These are phyloP conservation scores for Calephelis virginiensis DNA, from an alignment of 1,140 invertebrate species.

Conservation along the genomic window DNA sequence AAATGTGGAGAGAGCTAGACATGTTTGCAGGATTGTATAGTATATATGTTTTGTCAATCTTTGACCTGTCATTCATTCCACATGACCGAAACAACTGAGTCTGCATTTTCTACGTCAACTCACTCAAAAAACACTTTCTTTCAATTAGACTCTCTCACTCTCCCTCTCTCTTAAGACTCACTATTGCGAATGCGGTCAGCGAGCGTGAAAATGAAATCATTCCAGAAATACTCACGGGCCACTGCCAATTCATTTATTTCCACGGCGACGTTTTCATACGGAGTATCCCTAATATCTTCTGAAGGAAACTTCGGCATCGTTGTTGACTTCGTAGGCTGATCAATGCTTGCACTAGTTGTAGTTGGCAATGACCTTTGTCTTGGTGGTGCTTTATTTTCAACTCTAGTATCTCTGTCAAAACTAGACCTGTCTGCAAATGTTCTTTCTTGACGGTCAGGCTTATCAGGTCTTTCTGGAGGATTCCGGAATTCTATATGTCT, in stretches of 20 bases:
- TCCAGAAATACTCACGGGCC: constrained; percentile 48
- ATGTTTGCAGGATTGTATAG: too few relatives aligned
- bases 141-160: too few relatives aligned
- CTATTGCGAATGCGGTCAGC: too few relatives aligned
- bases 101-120: too few relatives aligned
- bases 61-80: too few relatives aligned
- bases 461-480: constrained; percentile 57
- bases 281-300: constrained; percentile 59
- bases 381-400: constrained; percentile 54
- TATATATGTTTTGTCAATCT: too few relatives aligned
- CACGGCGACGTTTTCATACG: constrained; percentile 70
- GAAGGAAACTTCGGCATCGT: constrained; percentile 71
- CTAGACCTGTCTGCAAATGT: constrained; percentile 39
- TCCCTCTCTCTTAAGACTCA: too few relatives aligned
- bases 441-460: constrained; percentile 40
- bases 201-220: neutral
- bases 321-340: constrained; percentile 62
- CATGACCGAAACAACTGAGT: too few relatives aligned
- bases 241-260: constrained; percentile 63
- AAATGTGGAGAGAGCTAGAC: too few relatives aligned
- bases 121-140: too few relatives aligned
- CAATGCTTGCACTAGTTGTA: constrained; percentile 44
- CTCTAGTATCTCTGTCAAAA: constrained; percentile 50
- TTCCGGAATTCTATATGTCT: constrained; percentile 47
- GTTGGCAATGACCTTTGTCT: constrained; percentile 62